Evolutionary conservation across 1,140 invertebrate genomes (phyloP), one percentile per base, ranked within the genome.

Genomic region (Cydia pomonella): DNA sequence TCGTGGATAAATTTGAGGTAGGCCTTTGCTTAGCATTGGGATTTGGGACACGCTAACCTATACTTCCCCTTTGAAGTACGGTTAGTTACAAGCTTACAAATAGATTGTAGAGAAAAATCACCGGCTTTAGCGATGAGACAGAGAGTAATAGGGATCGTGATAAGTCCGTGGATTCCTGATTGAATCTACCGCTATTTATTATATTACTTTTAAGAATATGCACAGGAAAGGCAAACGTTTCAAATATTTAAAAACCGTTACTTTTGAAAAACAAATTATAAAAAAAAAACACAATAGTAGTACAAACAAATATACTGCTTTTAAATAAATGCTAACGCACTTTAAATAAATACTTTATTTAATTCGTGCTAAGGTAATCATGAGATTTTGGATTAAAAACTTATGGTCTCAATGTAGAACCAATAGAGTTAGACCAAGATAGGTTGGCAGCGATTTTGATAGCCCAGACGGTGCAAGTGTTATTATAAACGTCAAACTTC

Each of bases 61-160:
- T 50, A 50, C n/a, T n/a, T 47, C 4, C 44, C 3, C 44, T 1
- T n/a, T 5, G 5, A 50, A 44, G 41, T 44, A 44, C 0, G n/a
- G 1, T 18, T 9, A 59, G 53, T 23, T 21, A 59, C 50, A 21
- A n/a, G 16, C 53, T 59, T 23, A 10, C 53, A 59, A 59, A 59
- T n/a, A 23, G 53, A 23, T 12, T 23, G 18, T 23, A 59, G 4
- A 2, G 53, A 59, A 59, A 59, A 59, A 59, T 59, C 16, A 59
- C 9, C 53, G 53, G 53, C 21, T 59, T 59, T 23, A 59, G 53
- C 50, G 50, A 59, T 6, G 21, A 5, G 53, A 59, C 53, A 23
- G 53, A 21, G 53, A 59, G 21, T 59, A 23, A 59, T 59, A 21
- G 53, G 18, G 21, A 59, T 59, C 53, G 53, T 59, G 53, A 59